Conservation (phyloP, 1,140 invertebrate genomes). For the Pseudachorutes palmiensis region DNA sequence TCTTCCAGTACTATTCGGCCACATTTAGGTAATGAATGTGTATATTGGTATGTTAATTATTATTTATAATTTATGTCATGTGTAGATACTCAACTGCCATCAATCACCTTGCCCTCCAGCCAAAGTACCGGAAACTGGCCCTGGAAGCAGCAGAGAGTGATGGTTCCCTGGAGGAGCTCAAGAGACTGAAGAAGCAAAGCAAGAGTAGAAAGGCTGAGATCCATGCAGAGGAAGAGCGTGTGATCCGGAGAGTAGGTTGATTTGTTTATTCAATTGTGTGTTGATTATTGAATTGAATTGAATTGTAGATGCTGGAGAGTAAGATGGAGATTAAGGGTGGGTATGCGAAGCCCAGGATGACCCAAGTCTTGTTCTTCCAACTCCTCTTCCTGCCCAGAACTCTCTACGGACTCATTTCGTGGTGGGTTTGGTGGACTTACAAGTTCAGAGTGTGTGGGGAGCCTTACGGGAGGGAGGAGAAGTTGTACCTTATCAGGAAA, state of each 20-base stretch:
- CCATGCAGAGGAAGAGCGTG: slow-evolving; percentile 67
- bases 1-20: slow-evolving; percentile 70
- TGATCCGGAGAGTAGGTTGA: slow-evolving; percentile 55
- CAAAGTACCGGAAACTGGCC: slow-evolving; percentile 77
- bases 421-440: slow-evolving; percentile 71
- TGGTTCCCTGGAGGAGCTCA: slow-evolving; percentile 51
- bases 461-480: slow-evolving; percentile 71
- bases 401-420: slow-evolving; percentile 56
- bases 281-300: too few relatives aligned
- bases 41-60: too few relatives aligned
- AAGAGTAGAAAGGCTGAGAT: slow-evolving; percentile 64
- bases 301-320: slow-evolving; percentile 65
- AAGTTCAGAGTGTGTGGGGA: slow-evolving; percentile 65
- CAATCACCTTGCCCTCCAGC: slow-evolving; percentile 72
- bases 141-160: slow-evolving; percentile 70
- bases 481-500: slow-evolving; percentile 72
- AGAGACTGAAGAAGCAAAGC: slow-evolving; percentile 47
- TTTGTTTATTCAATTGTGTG: too few relatives aligned
- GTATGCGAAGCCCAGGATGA: slow-evolving; percentile 68
- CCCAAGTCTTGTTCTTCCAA: slow-evolving; percentile 73
- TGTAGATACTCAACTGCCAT: slow-evolving; percentile 71
- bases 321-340: slow-evolving; percentile 84
- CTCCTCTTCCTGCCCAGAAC: slow-evolving; percentile 68
- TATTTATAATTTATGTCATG: too few relatives aligned
- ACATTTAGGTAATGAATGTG: slow-evolving; percentile 55